These are phyloP conservation scores for Aplochiton taeniatus DNA, from an alignment of 2,797 vertebrate genomes.

Conservation along the genomic window DNA sequence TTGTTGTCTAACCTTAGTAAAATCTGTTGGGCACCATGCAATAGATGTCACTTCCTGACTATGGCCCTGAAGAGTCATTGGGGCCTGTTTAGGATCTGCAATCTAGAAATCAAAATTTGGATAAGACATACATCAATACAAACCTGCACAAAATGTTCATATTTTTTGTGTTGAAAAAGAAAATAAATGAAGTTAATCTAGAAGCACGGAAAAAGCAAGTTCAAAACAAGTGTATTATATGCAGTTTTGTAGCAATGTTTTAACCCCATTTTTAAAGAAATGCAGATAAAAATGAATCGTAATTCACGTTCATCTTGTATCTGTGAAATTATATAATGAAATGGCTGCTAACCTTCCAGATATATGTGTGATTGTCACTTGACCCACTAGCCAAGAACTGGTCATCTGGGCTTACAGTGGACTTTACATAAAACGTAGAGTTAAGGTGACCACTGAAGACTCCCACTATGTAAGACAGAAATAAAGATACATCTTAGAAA, in stretches of 20 bases:
- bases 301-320: too few relatives aligned
- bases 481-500: not conserved
- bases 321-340: too few relatives aligned
- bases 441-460: slow-evolving; percentile 91
- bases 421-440: slow-evolving; percentile 94
- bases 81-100: slow-evolving; percentile 80
- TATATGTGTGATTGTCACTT: slow-evolving; percentile 86
- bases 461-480: slow-evolving; percentile 73
- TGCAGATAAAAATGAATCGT: too few relatives aligned
- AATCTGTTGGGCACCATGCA: slow-evolving; percentile 95
- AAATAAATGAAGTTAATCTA: too few relatives aligned
- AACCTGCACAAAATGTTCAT: too few relatives aligned
- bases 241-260: too few relatives aligned
- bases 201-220: too few relatives aligned
- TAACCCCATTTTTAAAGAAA: too few relatives aligned
- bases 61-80: slow-evolving; percentile 88
- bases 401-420: slow-evolving; percentile 89
- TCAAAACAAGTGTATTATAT: too few relatives aligned
- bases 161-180: too few relatives aligned
- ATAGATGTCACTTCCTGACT: slow-evolving; percentile 94
- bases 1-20: slow-evolving; percentile 84
- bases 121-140: not conserved
- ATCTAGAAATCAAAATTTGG: slow-evolving; percentile 72
- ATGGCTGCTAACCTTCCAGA: slow-evolving; percentile 88
- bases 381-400: slow-evolving; percentile 96